Conservation (phyloP, 2,888 invertebrate species). For the Lagria hirta region DNA sequence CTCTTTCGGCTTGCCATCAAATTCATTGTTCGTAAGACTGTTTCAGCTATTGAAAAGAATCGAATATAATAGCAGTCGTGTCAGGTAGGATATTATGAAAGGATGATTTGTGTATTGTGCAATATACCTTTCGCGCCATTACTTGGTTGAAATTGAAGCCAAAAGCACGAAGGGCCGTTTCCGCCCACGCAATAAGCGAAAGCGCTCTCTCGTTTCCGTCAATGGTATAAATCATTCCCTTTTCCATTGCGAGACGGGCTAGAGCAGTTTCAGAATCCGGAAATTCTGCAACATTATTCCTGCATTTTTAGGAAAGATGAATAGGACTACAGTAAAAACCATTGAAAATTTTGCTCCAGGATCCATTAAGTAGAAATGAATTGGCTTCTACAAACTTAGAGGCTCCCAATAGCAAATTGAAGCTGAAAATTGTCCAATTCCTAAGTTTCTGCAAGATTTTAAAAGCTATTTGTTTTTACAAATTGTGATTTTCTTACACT, state of each 20-base stretch:
- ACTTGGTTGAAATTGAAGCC: slow-evolving; percentile 12
- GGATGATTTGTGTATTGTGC: slow-evolving; percentile 22
- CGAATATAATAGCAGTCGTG: slow-evolving; percentile 10
- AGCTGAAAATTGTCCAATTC: too few species aligned
- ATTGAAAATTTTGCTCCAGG: too few species aligned
- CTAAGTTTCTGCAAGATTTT: too few species aligned
- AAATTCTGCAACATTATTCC: slow-evolving; percentile 16
- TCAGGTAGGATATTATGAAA: slow-evolving; percentile 20
- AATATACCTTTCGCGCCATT: slow-evolving; percentile 20
- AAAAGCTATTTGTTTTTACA: too few species aligned
- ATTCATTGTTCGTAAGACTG: too few species aligned
- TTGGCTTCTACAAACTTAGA: too few species aligned
- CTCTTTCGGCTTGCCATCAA: too few species aligned
- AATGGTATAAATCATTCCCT: slow-evolving; percentile 18
- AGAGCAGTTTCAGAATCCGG: slow-evolving; percentile 20
- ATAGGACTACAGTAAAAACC: too few species aligned
- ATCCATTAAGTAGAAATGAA: too few species aligned
- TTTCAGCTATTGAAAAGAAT: slow-evolving; percentile 11
- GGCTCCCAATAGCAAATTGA: too few species aligned
- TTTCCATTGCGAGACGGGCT: slow-evolving; percentile 19
- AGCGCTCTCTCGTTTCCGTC: slow-evolving; percentile 22
- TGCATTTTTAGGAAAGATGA: slow-evolving; percentile 15
- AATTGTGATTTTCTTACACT: too few species aligned
- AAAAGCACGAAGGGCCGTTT: slow-evolving; percentile 20
- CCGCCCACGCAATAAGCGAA: slow-evolving; percentile 23